These are phyloP conservation scores for Oryzias dopingdopingensis DNA, from an alignment of 2,797 vertebrate genomes.

Conservation along the genomic window DNA sequence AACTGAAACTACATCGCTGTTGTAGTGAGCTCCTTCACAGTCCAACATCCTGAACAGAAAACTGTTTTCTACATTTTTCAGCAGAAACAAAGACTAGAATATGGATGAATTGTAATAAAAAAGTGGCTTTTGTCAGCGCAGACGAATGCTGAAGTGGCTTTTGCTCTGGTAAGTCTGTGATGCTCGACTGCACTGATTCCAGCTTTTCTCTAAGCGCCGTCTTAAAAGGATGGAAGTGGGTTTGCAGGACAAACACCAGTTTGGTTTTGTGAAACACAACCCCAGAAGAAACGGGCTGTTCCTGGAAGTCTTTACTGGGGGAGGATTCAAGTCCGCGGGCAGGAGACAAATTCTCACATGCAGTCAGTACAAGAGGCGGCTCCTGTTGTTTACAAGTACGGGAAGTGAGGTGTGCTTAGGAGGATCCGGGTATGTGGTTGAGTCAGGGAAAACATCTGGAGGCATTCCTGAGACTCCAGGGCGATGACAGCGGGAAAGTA, in stretches of 20 bases:
- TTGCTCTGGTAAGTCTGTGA: slow-evolving; percentile 46
- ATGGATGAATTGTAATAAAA: too few relatives aligned
- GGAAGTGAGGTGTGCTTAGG: slow-evolving; percentile 37
- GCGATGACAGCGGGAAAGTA: slow-evolving; percentile 51
- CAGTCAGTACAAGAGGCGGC: slow-evolving; percentile 31
- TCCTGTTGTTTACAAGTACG: slow-evolving; percentile 22
- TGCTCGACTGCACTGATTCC: slow-evolving; percentile 25
- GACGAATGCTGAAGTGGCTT: too few relatives aligned
- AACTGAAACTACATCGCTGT: slow-evolving; percentile 17
- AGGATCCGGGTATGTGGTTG: slow-evolving; percentile 22
- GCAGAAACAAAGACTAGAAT: not conserved
- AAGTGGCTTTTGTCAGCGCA: too few relatives aligned
- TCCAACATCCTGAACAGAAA: slow-evolving; percentile 3
- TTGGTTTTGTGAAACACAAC: not conserved
- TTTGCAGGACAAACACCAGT: slow-evolving; percentile 23
- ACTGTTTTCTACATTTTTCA: not conserved
- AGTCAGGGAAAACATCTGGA: slow-evolving; percentile 70
- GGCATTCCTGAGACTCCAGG: slow-evolving; percentile 68
- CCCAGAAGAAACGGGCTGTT: not conserved
- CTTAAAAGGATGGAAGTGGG: slow-evolving; percentile 26
- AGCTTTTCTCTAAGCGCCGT: slow-evolving; percentile 6
- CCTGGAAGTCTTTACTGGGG: not conserved
- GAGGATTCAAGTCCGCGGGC: slow-evolving; percentile 19
- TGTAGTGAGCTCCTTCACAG: not conserved
- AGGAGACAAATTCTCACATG: slow-evolving; percentile 34